Percentiles rank a stretch among this genome's conserved stretches.
phyloP scores from a whole-genome alignment of 2,888 invertebrate species.

The Neoaliturus tenellus region DNA sequence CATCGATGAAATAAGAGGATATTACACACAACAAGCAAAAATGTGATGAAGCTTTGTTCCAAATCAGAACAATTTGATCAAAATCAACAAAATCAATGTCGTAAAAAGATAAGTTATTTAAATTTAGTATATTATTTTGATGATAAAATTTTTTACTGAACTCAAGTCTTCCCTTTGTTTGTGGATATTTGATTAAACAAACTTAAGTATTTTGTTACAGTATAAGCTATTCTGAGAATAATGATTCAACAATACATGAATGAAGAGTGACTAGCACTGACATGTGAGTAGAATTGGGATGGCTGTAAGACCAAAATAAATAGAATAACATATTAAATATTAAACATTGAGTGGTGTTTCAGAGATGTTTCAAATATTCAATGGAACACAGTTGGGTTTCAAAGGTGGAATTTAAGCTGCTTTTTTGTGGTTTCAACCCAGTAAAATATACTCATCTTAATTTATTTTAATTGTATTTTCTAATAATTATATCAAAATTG shows the following conservation, averaged over 20 bases:
- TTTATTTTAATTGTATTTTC: no score
- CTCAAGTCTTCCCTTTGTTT: neutral
- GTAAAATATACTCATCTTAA: no score
- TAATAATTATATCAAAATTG: no score
- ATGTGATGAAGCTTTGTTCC: neutral
- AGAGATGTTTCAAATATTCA: no score
- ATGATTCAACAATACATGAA: neutral
- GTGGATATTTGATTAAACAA: neutral
- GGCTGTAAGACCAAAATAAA: neutral
- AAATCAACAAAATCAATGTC: no score
- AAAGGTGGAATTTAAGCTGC: no score
- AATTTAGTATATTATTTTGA: no score
- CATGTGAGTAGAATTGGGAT: neutral
- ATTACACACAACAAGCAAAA: constrained; percentile 1
- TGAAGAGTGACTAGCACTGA: neutral
- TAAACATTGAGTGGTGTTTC: no score
- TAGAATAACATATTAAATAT: no score
- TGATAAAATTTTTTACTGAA: neutral
- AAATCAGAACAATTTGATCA: neutral
- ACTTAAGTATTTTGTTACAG: neutral
- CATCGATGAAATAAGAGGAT: neutral
- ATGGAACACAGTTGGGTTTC: no score
- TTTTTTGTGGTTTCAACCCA: no score
- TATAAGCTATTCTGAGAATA: neutral
- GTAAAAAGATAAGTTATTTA: no score